Evolutionary conservation across 2,888 invertebrate genomes (phyloP).

Genomic region (Epirrhoe tristata): DNA sequence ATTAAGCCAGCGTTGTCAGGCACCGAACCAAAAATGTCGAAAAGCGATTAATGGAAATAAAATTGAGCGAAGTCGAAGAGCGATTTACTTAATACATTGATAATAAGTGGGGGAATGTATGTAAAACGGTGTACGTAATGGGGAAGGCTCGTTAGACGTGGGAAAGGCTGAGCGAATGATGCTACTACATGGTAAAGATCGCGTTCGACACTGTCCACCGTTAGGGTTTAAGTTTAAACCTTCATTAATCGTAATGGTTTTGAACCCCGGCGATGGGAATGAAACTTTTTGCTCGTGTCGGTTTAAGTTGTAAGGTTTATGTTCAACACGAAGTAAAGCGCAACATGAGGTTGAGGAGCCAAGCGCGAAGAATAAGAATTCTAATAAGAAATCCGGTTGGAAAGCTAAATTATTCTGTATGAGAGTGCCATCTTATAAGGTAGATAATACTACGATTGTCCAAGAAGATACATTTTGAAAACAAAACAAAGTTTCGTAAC

Average conservation of each 20-base stretch:
- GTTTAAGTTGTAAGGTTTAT: constrained; percentile 65
- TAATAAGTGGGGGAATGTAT: constrained; percentile 80
- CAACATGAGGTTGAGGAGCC: constrained; percentile 43
- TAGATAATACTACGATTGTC: not conserved
- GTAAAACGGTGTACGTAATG: constrained; percentile 80
- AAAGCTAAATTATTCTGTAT: constrained; percentile 4
- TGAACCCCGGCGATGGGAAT: constrained; percentile 73
- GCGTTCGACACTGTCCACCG: constrained; percentile 76
- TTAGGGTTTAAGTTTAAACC: constrained; percentile 75
- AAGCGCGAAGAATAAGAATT: constrained; percentile 41
- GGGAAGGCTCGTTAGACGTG: constrained; percentile 83
- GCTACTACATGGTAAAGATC: constrained; percentile 74
- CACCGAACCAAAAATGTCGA: constrained; percentile 72
- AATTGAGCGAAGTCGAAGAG: constrained; percentile 73
- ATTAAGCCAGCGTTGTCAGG: constrained; percentile 73
- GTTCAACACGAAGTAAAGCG: constrained; percentile 55
- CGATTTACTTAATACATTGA: constrained; percentile 82
- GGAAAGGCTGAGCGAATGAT: constrained; percentile 64
- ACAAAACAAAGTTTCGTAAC: constrained; percentile 29
- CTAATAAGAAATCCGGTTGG: constrained; percentile 25
- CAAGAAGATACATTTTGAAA: constrained; percentile 14
- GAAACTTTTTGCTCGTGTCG: constrained; percentile 69
- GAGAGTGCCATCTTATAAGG: not conserved
- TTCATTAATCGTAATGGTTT: constrained; percentile 79
- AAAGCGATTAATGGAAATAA: constrained; percentile 81